Evolutionary conservation across 2,797 vertebrate genomes (phyloP), one percentile per base, ranked within the genome.

Genomic region (Paratrypauchen microcephalus): DNA sequence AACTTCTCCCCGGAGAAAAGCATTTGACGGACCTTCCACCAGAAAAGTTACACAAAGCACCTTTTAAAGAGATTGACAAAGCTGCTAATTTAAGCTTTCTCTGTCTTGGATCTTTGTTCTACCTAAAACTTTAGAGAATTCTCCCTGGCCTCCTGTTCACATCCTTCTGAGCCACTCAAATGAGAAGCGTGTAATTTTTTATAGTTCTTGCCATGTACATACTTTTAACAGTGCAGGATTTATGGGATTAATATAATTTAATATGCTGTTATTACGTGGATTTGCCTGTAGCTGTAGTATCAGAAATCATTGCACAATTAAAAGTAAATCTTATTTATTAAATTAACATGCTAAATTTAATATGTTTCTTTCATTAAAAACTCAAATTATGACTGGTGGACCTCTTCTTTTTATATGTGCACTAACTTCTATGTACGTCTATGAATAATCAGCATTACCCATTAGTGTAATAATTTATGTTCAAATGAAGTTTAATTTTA

Each of bases 121-220:
- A 54, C 62, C 70, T 75, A 72, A 74, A 78, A 65, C 73, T 80
- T 82, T 84, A 73, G 73, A 89, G 68, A 83, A 88, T 86, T 77
- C 84, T 86, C 76, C 55, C 87, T 83, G 83, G 86, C 89, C 90
- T 92, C 80, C 89, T 86, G 79, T 84, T 85, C 87, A 88, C 78
- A 65, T 75, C 80, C 58, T 86, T 91, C 87, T 93, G 92, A 94
- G 92, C 91, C 93, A 91, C 81, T 89, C 74, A 75, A 59, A 74
- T 85, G 76, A 78, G 83, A 83, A 83, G 83, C 86, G 86, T 87
- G 82, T 88, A 83, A 88, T 89, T 91, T 92, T n/a, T 89, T 92
- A 89, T 92, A 90, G 86, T 90, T 89, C 82, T 78, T 83, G 89
- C 91, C 89, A 83, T 97, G 94, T 95, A 96, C 95, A 95, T 88